phyloP scores from a whole-genome alignment of 2,888 invertebrate species.

The Rugalucina vietnamica region DNA sequence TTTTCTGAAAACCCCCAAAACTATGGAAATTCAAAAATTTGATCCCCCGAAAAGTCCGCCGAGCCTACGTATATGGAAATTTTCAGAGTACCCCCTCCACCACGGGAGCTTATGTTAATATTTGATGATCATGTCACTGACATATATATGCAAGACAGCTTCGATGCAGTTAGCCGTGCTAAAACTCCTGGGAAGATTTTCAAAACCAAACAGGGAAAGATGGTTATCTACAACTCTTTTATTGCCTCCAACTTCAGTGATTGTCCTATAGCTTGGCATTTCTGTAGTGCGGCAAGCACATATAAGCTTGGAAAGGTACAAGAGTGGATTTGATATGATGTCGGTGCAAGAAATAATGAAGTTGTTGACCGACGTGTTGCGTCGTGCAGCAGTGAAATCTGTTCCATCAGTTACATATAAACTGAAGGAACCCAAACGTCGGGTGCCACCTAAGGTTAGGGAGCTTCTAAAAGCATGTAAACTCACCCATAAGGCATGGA shows the following conservation, averaged over 20 bases:
- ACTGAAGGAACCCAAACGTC: neutral
- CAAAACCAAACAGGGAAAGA: neutral
- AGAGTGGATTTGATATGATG: no score
- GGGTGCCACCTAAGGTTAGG: neutral
- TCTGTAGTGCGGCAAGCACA: neutral
- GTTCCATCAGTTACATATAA: neutral
- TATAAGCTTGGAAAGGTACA: neutral
- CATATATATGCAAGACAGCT: no score
- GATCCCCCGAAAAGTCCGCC: no score
- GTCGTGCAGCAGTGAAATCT: neutral
- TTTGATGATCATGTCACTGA: no score
- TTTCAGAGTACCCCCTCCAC: no score
- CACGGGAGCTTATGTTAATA: no score
- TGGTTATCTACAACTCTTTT: neutral
- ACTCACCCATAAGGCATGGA: neutral
- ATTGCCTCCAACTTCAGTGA: neutral
- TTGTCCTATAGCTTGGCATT: neutral
- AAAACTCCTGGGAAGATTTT: no score
- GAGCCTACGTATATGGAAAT: no score
- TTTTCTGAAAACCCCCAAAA: no score
- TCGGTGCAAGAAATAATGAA: neutral
- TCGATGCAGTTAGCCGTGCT: no score
- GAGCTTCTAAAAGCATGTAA: neutral
- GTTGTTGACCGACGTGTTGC: neutral
- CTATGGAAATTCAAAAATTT: no score